phyloP scores from a whole-genome alignment of 2,888 invertebrate genomes.

The Plagodis pulveraria region DNA sequence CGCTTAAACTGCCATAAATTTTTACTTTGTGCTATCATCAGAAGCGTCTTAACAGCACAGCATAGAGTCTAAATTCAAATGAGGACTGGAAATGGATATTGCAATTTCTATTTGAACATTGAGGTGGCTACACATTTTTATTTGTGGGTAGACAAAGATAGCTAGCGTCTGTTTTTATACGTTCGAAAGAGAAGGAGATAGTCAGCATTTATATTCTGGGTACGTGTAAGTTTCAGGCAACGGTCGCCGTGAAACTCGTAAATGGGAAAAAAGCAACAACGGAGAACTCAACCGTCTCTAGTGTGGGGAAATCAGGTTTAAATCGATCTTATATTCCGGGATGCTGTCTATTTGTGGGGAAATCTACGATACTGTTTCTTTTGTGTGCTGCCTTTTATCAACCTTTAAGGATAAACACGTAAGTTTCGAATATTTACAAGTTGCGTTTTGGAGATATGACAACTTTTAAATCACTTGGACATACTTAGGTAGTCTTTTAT shows the following conservation, averaged over 20 bases:
- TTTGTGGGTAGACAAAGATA: slow-evolving; percentile 74
- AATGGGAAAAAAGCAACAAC: slow-evolving; percentile 85
- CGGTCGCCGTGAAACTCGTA: slow-evolving; percentile 85
- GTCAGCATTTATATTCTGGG: slow-evolving; percentile 82
- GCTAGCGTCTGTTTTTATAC: slow-evolving; percentile 44
- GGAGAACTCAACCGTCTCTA: slow-evolving; percentile 79
- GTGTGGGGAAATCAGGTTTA: slow-evolving; percentile 66
- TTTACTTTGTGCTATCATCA: slow-evolving; percentile 34
- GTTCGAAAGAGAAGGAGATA: slow-evolving; percentile 61
- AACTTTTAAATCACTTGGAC: no score
- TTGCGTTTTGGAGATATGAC: background rate
- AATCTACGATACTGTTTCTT: slow-evolving; percentile 23
- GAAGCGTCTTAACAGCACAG: slow-evolving; percentile 44
- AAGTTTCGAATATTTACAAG: background rate
- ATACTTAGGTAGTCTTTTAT: no score
- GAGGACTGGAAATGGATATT: slow-evolving; percentile 63
- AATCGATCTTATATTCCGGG: slow-evolving; percentile 42
- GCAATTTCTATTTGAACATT: slow-evolving; percentile 78
- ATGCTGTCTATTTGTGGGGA: slow-evolving; percentile 29
- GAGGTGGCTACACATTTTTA: slow-evolving; percentile 82
- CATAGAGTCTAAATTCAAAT: slow-evolving; percentile 56
- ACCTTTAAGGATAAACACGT: background rate
- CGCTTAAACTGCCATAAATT: slow-evolving; percentile 57
- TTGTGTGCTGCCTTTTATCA: slow-evolving; percentile 13
- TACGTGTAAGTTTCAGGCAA: slow-evolving; percentile 85